Percentiles rank a stretch among this genome's conserved stretches.
Evolutionary conservation across 2,888 invertebrate genomes (phyloP).

Genomic region (Pollenia amentaria): DNA sequence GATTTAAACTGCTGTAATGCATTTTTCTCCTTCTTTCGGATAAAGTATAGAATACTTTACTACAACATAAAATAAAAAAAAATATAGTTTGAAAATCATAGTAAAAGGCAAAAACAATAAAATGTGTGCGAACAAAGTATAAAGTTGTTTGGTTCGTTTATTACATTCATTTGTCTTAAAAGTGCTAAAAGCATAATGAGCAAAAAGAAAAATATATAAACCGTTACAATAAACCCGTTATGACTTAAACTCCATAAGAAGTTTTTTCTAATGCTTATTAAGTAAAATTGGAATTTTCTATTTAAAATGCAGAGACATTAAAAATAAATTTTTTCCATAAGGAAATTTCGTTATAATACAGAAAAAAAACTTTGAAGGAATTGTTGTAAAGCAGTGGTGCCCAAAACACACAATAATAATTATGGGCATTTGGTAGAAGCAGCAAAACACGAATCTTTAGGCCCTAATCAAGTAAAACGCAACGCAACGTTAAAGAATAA

Average conservation of each 20-base stretch:
- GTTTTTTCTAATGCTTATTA: constrained; percentile 45
- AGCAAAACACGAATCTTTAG: too few species aligned
- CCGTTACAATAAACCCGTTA: constrained; percentile 72
- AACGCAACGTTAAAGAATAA: too few species aligned
- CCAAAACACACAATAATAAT: too few species aligned
- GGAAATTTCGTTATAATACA: constrained; percentile 31
- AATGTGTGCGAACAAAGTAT: constrained; percentile 37
- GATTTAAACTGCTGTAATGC: constrained; percentile 35
- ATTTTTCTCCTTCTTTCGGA: constrained; percentile 11
- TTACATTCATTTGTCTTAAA: constrained; percentile 27
- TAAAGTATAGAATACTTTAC: too few species aligned
- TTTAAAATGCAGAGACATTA: constrained; percentile 18
- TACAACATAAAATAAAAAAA: neutral
- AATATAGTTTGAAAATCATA: constrained; percentile 15
- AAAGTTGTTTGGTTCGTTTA: constrained; percentile 39
- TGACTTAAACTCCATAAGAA: constrained; percentile 54
- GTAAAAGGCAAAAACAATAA: neutral
- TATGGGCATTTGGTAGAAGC: too few species aligned
- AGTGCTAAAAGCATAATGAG: constrained; percentile 63
- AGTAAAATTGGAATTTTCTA: constrained; percentile 47
- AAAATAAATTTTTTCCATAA: constrained; percentile 44
- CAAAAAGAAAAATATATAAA: constrained; percentile 33
- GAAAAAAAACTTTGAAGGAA: constrained; percentile 20
- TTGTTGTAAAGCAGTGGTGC: neutral
- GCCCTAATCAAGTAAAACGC: too few species aligned